phyloP scores from a whole-genome alignment of 1,140 invertebrate genomes.

The Nylanderia fulva region DNA sequence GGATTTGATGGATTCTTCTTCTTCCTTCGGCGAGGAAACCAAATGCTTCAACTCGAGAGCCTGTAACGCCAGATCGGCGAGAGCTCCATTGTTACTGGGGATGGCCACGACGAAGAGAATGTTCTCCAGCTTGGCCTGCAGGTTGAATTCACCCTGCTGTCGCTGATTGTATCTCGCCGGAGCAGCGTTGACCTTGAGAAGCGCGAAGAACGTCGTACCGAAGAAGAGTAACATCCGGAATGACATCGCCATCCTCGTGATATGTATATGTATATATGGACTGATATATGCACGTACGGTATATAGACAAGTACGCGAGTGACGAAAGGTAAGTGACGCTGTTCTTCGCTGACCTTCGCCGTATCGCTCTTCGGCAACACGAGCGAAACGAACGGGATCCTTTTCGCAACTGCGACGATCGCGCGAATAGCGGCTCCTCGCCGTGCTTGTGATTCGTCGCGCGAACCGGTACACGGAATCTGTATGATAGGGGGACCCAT shows the following conservation, averaged over 20 bases:
- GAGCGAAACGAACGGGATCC: constrained; percentile 37
- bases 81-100: constrained; percentile 24
- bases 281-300: constrained; percentile 37
- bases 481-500: constrained; percentile 54
- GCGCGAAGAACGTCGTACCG: neutral
- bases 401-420: constrained; percentile 55
- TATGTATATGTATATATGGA: neutral
- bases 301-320: constrained; percentile 18
- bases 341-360: constrained; percentile 7
- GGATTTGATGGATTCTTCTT: constrained; percentile 17
- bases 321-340: constrained; percentile 56
- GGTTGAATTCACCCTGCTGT: constrained; percentile 84
- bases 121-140: constrained; percentile 83
- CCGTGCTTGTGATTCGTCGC: constrained; percentile 15
- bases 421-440: constrained; percentile 32
- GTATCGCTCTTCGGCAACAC: constrained; percentile 44
- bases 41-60: constrained; percentile 60
- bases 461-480: constrained; percentile 49
- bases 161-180: constrained; percentile 83
- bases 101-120: constrained; percentile 80
- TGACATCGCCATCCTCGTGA: constrained; percentile 9
- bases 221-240: constrained; percentile 17
- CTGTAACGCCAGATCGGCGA: constrained; percentile 64
- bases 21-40: constrained; percentile 31
- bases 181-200: constrained; percentile 39